Evolutionary conservation across 1,140 invertebrate genomes (phyloP).

Genomic region (Bombus sibiricus): DNA sequence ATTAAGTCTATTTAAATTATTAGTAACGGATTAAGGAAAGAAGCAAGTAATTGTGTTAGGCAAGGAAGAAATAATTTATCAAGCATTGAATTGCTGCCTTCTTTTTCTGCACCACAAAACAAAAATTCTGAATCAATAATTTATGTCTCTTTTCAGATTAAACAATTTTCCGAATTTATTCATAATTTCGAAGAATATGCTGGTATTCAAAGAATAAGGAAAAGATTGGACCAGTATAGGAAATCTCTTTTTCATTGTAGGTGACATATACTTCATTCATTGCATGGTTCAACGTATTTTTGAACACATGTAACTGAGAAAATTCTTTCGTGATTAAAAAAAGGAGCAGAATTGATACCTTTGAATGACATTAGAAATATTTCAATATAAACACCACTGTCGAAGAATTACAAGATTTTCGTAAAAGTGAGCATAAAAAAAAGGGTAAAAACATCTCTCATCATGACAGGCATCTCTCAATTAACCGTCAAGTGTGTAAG

Average conservation of each 20-base stretch:
- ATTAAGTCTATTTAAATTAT: neutral
- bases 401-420: no score
- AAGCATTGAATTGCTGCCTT: conserved; percentile 76
- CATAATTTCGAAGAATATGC: conserved; percentile 49
- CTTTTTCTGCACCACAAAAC: neutral
- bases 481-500: no score
- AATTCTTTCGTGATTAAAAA: conserved; percentile 64
- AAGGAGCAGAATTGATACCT: neutral
- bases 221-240: conserved; percentile 77
- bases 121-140: conserved; percentile 15
- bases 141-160: conserved; percentile 48
- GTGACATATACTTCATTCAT: conserved; percentile 14
- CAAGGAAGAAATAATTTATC: conserved; percentile 82
- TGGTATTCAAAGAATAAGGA: conserved; percentile 80
- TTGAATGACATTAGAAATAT: conserved; percentile 76
- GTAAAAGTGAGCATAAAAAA: no score
- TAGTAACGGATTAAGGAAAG: conserved; percentile 4
- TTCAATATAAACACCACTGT: conserved; percentile 66
- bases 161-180: conserved; percentile 37
- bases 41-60: conserved; percentile 68
- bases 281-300: neutral
- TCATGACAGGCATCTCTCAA: no score
- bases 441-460: no score
- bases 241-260: conserved; percentile 36
- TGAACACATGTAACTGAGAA: conserved; percentile 42